These are phyloP conservation scores for Alloscopus bannaensis DNA, from an alignment of 2,888 invertebrate genomes.

Conservation along the genomic window DNA sequence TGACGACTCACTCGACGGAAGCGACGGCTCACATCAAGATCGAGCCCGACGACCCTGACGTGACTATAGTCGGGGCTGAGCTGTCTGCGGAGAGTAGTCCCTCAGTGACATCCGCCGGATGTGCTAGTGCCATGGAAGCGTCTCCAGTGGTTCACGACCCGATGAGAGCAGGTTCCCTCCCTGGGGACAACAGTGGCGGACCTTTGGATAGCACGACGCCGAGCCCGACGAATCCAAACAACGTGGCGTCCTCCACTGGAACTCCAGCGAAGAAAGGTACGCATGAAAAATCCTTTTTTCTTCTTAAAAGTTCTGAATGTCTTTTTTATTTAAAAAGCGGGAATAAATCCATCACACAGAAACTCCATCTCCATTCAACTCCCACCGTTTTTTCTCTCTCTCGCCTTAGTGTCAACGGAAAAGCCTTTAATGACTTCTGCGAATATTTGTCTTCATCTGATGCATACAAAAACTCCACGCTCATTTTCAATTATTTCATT, in stretches of 20 bases:
- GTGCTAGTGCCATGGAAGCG: slow-evolving; percentile 57
- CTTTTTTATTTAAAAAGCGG: not conserved
- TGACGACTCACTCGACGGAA: slow-evolving; percentile 25
- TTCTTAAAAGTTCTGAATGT: too few species aligned
- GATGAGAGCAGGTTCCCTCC: slow-evolving; percentile 2
- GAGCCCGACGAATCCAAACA: slow-evolving; percentile 42
- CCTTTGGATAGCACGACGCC: slow-evolving; percentile 64
- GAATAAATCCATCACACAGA: not conserved
- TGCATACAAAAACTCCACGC: too few species aligned
- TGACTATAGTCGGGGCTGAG: slow-evolving; percentile 47
- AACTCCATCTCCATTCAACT: slow-evolving; percentile 7
- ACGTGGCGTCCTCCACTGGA: slow-evolving; percentile 19
- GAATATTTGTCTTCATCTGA: too few species aligned
- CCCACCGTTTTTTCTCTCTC: too few species aligned
- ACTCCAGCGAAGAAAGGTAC: slow-evolving; percentile 56
- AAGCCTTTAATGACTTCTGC: too few species aligned
- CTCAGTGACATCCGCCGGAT: slow-evolving; percentile 41
- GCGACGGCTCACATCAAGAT: slow-evolving; percentile 64
- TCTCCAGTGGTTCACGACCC: slow-evolving; percentile 48
- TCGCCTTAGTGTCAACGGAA: too few species aligned
- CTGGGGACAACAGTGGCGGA: slow-evolving; percentile 47
- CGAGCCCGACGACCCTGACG: slow-evolving; percentile 64
- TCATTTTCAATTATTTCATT: too few species aligned
- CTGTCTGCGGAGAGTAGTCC: slow-evolving; percentile 60
- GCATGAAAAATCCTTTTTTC: not conserved